Evolutionary conservation across 1,140 invertebrate genomes (phyloP).

Genomic region (Eriocheir sinensis): DNA sequence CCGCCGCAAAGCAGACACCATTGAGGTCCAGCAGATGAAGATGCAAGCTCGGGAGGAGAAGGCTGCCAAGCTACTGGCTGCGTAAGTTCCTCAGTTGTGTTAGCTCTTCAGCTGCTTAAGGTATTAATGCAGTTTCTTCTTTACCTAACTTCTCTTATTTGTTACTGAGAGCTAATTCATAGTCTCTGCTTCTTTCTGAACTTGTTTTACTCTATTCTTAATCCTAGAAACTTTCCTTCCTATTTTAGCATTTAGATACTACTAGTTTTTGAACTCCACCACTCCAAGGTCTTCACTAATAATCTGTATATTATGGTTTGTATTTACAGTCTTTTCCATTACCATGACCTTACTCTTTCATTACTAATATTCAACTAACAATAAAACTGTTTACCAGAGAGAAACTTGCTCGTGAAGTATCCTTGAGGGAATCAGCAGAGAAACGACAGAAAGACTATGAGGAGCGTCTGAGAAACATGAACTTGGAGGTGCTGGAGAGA

Average conservation of each 20-base stretch:
- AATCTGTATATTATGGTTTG: neutral
- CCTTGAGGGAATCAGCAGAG: constrained; percentile 95
- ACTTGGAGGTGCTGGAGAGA: constrained; percentile 87
- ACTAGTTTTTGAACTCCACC: neutral
- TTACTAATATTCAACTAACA: too few species aligned
- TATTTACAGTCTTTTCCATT: too few species aligned
- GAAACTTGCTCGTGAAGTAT: constrained; percentile 95
- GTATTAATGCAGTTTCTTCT: neutral
- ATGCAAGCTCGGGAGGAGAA: constrained; percentile 97
- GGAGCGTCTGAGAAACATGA: constrained; percentile 87
- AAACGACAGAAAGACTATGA: constrained; percentile 96
- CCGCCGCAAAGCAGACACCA: constrained; percentile 82
- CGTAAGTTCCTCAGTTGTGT: constrained; percentile 81
- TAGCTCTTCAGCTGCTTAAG: neutral
- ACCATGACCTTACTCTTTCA: too few species aligned
- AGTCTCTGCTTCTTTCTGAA: too few species aligned
- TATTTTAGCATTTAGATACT: neutral
- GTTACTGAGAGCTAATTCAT: too few species aligned
- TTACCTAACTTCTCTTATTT: neutral
- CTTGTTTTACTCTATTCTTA: too few species aligned
- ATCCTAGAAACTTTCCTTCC: neutral
- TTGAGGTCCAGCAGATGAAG: constrained; percentile 96
- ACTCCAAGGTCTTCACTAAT: neutral
- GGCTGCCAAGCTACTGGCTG: constrained; percentile 93
- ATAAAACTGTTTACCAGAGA: constrained; percentile 80